Conservation (phyloP, 2,113 vertebrate genomes). For the Pogona vitticeps region DNA sequence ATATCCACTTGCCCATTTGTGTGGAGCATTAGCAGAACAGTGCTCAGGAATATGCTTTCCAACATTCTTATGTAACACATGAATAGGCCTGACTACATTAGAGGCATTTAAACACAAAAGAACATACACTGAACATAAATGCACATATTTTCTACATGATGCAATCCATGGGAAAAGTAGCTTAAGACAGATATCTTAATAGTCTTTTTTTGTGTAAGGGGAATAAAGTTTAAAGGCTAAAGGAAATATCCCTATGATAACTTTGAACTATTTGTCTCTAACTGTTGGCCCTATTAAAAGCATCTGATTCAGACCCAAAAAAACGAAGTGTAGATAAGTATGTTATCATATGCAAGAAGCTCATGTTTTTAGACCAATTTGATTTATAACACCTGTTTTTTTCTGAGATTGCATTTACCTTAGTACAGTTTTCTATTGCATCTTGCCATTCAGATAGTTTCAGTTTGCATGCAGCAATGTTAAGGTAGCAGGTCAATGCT, state of each 20-base stretch:
- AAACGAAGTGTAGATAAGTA: neutral
- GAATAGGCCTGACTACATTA: neutral
- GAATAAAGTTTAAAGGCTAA: neutral
- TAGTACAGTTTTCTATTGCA: slow-evolving; percentile 87
- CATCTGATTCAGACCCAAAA: neutral
- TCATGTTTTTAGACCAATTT: neutral
- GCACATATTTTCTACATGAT: neutral
- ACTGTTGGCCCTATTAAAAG: neutral
- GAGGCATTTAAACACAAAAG: neutral
- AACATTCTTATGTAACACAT: no score
- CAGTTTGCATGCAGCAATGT: slow-evolving; percentile 91
- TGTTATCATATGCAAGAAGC: no score
- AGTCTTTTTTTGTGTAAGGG: neutral
- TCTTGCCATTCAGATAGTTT: slow-evolving; percentile 91
- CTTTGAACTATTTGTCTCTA: neutral
- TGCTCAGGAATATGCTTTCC: neutral
- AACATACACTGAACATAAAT: neutral
- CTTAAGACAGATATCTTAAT: neutral
- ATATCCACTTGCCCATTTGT: neutral
- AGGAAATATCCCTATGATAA: neutral
- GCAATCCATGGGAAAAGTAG: neutral
- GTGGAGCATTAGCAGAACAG: neutral
- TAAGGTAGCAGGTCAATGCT: slow-evolving; percentile 89
- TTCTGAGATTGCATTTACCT: slow-evolving; percentile 76
- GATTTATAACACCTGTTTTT: neutral